Evolutionary conservation across 2,113 vertebrate species (phyloP), one percentile per base, ranked within the genome.

Genomic region (Lethenteron camtschaticum): DNA sequence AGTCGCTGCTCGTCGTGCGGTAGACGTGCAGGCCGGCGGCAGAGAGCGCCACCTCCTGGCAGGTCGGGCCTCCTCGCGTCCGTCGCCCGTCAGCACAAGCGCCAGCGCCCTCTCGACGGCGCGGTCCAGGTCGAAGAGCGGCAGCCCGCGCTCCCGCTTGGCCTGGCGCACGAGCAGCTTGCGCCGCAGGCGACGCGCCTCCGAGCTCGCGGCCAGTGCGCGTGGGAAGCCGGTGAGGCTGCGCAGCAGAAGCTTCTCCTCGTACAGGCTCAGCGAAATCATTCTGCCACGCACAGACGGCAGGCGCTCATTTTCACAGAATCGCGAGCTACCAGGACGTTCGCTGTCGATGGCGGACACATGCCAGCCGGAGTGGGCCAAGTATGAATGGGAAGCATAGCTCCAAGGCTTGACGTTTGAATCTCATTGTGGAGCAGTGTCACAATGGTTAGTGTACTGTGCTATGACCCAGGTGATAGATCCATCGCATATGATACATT

Each of bases 91-190:
- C 7, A 88, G 87, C 8, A 95, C 90, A 73, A 97, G 78, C 60
- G 85, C 82, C 68, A 99, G 81, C 0, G 90, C 79, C 13, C 87
- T 84, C 0, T 83, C 91, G 73, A 95, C 82, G 0, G 86, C 85
- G 11, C 84, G 81, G 74, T 96, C 94, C 20, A 92, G 72, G 74
- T 99, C 90, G 74, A 99, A 86, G 69, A 96, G 81, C 0, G 90
- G 88, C 13, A 91, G 81, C 3, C 89, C 87, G 66, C 88, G 75
- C 71, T 90, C 88, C 12, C 92, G 80, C 75, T 95, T 94, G 4
- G 86, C 83, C 76, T 96, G 88, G 14, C 90, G 82, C 55, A 99
- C 78, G 4, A 94, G 75, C 71, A 99, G 79, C 74, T 96, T 96
- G 71, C 89, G 82, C 69, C 83, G 81, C 20, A 96, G 83, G 8